Evolutionary conservation across 2,113 vertebrate species (phyloP).

Genomic region (Andinoacara biseriatus): DNA sequence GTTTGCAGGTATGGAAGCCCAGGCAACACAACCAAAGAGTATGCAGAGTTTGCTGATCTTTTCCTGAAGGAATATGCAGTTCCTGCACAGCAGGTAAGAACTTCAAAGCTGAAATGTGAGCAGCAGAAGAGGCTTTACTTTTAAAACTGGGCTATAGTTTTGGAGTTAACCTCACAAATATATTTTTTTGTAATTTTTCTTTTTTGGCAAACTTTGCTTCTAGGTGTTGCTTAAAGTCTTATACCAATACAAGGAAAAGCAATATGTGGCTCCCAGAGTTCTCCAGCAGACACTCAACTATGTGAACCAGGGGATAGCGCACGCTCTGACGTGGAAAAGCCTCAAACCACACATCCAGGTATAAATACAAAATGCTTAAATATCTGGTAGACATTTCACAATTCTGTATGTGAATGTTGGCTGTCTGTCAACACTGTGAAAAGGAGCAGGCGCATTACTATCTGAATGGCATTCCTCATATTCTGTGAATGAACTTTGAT

Average conservation of each 20-base stretch:
- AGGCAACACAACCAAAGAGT: conserved; percentile 99
- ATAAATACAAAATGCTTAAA: conserved; percentile 25
- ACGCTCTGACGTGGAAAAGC: conserved; percentile 97
- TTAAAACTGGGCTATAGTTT: not conserved
- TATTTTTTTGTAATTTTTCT: not conserved
- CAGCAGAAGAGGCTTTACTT: not conserved
- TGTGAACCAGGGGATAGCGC: conserved; percentile 97
- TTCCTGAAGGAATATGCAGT: conserved; percentile 98
- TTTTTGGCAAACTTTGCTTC: conserved; percentile 3
- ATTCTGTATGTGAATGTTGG: not conserved
- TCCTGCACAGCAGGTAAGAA: conserved; percentile 90
- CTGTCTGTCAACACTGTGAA: not conserved
- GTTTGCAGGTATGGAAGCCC: conserved; percentile 93
- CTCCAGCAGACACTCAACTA: conserved; percentile 98
- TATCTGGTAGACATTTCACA: not conserved
- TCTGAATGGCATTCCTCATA: not conserved
- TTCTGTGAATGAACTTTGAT: not conserved
- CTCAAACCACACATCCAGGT: conserved; percentile 98
- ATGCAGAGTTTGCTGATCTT: conserved; percentile 96
- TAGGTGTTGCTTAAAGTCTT: conserved; percentile 98
- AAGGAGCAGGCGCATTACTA: not conserved
- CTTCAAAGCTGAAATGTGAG: not conserved
- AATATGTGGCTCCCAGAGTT: conserved; percentile 96
- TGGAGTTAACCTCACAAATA: not conserved
- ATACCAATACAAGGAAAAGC: conserved; percentile 97